phyloP scores from a whole-genome alignment of 2,113 vertebrate genomes.

The Picathartes gymnocephalus region DNA sequence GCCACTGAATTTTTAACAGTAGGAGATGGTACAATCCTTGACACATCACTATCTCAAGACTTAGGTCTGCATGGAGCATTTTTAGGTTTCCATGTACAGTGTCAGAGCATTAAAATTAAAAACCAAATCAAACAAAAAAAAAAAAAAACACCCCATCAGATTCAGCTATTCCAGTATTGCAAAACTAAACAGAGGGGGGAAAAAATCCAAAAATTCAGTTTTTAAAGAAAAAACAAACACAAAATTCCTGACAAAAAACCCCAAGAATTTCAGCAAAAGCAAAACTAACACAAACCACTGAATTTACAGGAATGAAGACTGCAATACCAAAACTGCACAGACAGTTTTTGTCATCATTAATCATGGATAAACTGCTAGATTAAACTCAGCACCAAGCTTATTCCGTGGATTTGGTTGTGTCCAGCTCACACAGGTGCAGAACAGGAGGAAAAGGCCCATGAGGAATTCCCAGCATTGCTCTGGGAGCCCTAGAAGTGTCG shows the following conservation, averaged over 20 bases:
- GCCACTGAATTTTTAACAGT: not conserved
- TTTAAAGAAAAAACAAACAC: not conserved
- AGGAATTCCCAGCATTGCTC: not conserved
- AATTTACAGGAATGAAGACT: not conserved
- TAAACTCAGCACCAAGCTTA: not conserved
- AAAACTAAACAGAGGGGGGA: not conserved
- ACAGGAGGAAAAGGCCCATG: rapidly evolving
- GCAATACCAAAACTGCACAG: not conserved
- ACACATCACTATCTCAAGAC: not conserved
- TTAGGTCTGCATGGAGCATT: not conserved
- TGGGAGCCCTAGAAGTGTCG: not conserved
- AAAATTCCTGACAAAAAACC: not conserved
- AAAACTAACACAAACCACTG: not conserved
- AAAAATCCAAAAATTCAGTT: not conserved
- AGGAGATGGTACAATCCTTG: not conserved
- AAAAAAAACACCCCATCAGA: not conserved
- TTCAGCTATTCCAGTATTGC: not conserved
- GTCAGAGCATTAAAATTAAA: not conserved
- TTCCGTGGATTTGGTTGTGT: not conserved
- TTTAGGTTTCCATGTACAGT: not conserved
- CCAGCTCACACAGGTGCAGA: not conserved
- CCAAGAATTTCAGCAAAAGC: not conserved
- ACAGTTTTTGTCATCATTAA: not conserved
- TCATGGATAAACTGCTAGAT: not conserved
- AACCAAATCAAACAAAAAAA: not conserved